Conservation (phyloP, 2,797 vertebrate species). For the Sciurus carolinensis region DNA sequence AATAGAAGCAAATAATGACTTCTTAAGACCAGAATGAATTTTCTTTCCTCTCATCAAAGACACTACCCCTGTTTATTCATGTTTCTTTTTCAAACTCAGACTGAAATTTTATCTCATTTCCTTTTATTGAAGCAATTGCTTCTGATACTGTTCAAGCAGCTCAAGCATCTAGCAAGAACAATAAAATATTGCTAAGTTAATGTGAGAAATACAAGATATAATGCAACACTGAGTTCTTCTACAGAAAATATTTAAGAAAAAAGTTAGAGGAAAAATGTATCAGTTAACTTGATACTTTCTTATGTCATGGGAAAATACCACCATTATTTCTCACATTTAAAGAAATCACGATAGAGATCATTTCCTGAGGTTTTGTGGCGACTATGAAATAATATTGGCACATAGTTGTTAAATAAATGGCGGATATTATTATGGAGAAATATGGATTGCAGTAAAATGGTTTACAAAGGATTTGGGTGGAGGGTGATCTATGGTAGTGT, state of each 20-base stretch:
- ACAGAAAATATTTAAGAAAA: not conserved
- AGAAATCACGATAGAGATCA: not conserved
- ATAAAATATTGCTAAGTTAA: not conserved
- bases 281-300: not conserved
- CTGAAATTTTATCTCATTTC: not conserved
- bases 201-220: not conserved
- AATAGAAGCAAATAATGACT: not conserved
- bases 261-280: not conserved
- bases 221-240: not conserved
- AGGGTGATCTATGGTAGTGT: fast-evolving
- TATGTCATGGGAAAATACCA: not conserved
- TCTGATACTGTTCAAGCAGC: not conserved
- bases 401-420: not conserved
- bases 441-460: not conserved
- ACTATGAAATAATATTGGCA: no score
- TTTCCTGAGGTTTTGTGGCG: not conserved
- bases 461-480: not conserved
- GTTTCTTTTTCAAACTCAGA: not conserved
- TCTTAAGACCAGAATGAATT: not conserved
- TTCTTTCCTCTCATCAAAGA: not conserved
- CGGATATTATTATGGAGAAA: not conserved
- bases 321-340: not conserved
- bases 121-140: not conserved
- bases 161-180: no score
- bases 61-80: no score